Conservation (phyloP, 92 coral and sea anemone species). For the Pocillopora meandrina region DNA sequence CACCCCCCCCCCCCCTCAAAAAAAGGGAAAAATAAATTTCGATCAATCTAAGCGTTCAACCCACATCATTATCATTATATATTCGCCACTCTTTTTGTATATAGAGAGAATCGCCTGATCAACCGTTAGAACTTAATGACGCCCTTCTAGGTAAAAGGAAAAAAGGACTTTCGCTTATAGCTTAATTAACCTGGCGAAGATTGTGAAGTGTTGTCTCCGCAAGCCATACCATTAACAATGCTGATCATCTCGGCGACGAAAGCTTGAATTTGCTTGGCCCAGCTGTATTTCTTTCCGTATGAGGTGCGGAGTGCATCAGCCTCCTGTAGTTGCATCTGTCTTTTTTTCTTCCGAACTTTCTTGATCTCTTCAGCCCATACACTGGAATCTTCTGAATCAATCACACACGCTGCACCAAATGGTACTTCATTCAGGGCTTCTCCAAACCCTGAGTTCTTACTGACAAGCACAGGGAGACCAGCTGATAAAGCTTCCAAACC, state of each 20-base stretch:
- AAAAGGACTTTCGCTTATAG: no score
- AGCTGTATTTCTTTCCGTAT: conserved; percentile 12
- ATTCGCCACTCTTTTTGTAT: no score
- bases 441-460: conserved; percentile 16
- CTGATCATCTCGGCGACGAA: not conserved
- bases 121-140: no score
- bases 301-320: not conserved
- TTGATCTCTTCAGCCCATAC: conserved; percentile 9
- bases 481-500: conserved; percentile 16
- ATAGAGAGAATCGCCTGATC: no score
- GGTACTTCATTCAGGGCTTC: conserved; percentile 1
- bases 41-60: no score
- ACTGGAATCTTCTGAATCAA: not conserved
- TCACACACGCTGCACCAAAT: not conserved
- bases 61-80: no score
- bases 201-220: not conserved
- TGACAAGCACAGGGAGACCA: not conserved
- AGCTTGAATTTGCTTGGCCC: conserved; percentile 11
- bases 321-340: not conserved
- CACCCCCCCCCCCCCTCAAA: no score
- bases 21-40: no score
- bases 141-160: no score
- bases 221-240: not conserved
- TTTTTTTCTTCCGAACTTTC: not conserved
- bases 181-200: no score